Conservation (phyloP, 2,797 vertebrate genomes). For the Eulemur mongoz region DNA sequence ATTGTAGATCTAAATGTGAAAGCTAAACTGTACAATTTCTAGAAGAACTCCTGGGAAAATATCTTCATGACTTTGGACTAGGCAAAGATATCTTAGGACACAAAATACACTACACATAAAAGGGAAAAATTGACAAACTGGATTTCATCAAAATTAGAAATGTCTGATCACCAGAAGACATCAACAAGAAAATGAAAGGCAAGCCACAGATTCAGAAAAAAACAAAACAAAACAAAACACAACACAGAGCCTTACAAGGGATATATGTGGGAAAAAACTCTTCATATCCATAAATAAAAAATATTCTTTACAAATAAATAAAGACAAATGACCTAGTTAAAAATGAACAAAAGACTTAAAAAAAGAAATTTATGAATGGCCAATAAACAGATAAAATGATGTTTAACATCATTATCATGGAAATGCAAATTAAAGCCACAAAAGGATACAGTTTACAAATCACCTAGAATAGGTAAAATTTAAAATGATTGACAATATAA, state of each 20-base stretch:
- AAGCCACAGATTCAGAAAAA: not conserved
- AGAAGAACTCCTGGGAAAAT: not conserved
- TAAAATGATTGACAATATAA: not conserved
- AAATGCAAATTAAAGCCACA: slow-evolving; percentile 1
- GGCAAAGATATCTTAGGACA: not conserved
- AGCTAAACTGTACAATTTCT: not conserved
- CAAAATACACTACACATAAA: not conserved
- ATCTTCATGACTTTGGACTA: not conserved
- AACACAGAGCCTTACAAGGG: not conserved
- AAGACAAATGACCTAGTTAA: not conserved
- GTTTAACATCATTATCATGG: not conserved
- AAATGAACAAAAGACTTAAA: not conserved
- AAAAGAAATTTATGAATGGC: not conserved
- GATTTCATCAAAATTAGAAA: not conserved
- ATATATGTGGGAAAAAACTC: not conserved
- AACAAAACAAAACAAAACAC: not conserved
- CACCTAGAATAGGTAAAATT: not conserved
- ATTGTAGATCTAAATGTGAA: not conserved
- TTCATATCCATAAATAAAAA: not conserved
- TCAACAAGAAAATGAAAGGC: not conserved
- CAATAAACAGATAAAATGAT: not conserved
- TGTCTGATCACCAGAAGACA: too few species aligned
- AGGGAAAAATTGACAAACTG: not conserved
- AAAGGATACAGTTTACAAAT: not conserved
- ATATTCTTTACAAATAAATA: not conserved